Percentiles rank a stretch among this genome's conserved stretches.
Evolutionary conservation across 2,888 invertebrate genomes (phyloP).

Genomic region (Pimpla rufipes): DNA sequence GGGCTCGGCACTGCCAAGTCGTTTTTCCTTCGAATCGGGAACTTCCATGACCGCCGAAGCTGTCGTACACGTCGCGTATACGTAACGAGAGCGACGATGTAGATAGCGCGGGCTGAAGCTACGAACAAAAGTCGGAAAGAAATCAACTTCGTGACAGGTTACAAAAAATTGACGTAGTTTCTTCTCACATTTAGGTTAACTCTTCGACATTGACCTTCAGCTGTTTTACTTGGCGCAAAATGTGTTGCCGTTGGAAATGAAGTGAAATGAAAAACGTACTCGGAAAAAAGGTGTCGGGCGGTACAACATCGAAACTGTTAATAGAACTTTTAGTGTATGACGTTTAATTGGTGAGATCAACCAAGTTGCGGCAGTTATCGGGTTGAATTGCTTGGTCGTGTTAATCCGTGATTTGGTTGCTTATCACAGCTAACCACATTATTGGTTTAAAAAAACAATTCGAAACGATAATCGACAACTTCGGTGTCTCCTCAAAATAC

Average conservation of each 20-base stretch:
- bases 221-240: neutral
- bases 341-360: no score
- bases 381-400: no score
- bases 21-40: constrained; percentile 75
- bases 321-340: no score
- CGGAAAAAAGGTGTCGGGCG: neutral
- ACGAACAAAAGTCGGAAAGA: neutral
- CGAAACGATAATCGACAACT: no score
- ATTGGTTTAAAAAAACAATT: no score
- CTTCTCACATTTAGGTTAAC: neutral
- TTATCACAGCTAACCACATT: no score
- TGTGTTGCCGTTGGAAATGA: neutral
- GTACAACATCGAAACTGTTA: no score
- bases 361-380: no score
- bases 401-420: no score
- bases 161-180: neutral
- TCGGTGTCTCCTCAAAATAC: no score
- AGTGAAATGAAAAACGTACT: neutral
- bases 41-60: constrained; percentile 50
- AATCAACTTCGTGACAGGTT: neutral
- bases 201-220: neutral
- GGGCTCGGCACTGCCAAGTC: constrained; percentile 78
- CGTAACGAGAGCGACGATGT: neutral
- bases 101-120: neutral
- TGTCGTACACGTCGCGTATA: constrained; percentile 15